phyloP scores from a whole-genome alignment of 2,113 vertebrate species.

The Grallaria varia region DNA sequence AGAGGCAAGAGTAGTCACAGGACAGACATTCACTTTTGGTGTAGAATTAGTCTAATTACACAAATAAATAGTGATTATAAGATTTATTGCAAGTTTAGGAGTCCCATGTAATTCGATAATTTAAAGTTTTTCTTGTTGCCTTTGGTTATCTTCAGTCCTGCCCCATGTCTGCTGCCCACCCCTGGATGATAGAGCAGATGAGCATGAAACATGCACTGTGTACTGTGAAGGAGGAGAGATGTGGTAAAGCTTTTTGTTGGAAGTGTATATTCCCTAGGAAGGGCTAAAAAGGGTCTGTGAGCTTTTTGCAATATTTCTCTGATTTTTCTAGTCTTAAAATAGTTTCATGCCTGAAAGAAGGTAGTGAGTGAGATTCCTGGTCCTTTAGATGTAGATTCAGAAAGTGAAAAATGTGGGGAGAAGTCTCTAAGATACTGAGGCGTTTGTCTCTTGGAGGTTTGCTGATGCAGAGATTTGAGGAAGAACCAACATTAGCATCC shows the following conservation, averaged over 20 bases:
- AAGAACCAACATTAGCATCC: not conserved
- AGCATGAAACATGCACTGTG: not conserved
- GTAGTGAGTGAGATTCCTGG: not conserved
- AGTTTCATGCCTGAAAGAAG: not conserved
- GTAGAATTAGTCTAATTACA: not conserved
- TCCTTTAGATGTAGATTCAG: not conserved
- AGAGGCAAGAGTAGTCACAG: not conserved
- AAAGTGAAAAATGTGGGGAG: not conserved
- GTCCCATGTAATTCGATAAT: not conserved
- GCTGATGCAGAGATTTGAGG: not conserved
- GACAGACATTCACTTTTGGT: not conserved
- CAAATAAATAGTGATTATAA: not conserved
- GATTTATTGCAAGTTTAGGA: not conserved
- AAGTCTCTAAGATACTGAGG: not conserved
- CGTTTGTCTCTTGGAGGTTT: not conserved
- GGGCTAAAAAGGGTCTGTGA: not conserved
- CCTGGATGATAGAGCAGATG: not conserved
- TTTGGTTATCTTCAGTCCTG: not conserved
- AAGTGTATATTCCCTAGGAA: not conserved
- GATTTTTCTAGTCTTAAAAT: not conserved
- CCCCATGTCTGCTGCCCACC: rapidly evolving
- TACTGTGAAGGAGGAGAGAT: not conserved
- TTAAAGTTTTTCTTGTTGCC: not conserved
- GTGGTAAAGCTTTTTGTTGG: not conserved
- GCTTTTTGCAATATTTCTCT: not conserved